These are phyloP conservation scores for Microplitis manilae DNA, from an alignment of 2,888 invertebrate genomes.

Conservation along the genomic window DNA sequence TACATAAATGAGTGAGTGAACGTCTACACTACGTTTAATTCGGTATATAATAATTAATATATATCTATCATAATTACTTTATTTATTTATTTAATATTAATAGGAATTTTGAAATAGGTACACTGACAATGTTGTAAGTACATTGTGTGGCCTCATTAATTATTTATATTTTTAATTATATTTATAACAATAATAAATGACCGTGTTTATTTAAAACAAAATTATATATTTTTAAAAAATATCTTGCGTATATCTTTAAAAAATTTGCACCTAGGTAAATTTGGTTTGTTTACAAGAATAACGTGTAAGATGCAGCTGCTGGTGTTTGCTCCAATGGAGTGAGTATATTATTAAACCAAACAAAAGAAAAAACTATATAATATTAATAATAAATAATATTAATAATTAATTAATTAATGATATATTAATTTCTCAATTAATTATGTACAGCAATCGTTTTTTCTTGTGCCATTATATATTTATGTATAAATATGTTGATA, in stretches of 20 bases:
- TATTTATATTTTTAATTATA: conserved; percentile 44
- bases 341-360: conserved; percentile 59
- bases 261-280: conserved; percentile 67
- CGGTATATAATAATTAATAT: conserved; percentile 57
- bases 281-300: conserved; percentile 67
- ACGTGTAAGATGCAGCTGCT: conserved; percentile 62
- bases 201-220: conserved; percentile 48
- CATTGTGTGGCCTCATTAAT: conserved; percentile 65
- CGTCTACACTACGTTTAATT: conserved; percentile 63
- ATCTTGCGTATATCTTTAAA: conserved; percentile 51
- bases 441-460: conserved; percentile 60
- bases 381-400: conserved; percentile 29
- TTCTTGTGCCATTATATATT: conserved; percentile 46
- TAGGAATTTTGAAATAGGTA: conserved; percentile 55
- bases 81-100: conserved; percentile 17
- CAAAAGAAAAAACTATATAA: conserved; percentile 39
- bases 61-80: conserved; percentile 31
- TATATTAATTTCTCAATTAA: conserved; percentile 40
- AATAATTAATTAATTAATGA: conserved; percentile 2
- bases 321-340: conserved; percentile 65
- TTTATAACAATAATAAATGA: conserved; percentile 48
- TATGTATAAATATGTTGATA: conserved; percentile 35
- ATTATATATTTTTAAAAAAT: background rate
- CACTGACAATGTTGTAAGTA: conserved; percentile 70
- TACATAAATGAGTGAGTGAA: conserved; percentile 58